phyloP scores from a whole-genome alignment of 64 coral and sea anemone species.

The Actinia tenebrosa region DNA sequence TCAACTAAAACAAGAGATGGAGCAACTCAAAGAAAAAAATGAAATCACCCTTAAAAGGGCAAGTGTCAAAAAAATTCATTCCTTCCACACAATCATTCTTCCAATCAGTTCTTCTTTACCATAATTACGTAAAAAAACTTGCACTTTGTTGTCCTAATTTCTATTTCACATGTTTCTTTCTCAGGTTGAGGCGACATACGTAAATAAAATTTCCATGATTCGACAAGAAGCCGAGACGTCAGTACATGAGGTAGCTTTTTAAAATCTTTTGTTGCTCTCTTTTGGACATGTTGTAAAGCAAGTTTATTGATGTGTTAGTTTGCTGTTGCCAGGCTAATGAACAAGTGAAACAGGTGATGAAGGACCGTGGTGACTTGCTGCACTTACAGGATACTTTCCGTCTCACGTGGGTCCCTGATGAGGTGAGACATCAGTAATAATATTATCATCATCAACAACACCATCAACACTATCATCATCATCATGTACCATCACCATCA shows the following conservation, averaged over 20 bases:
- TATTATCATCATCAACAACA: neutral
- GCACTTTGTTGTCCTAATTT: neutral
- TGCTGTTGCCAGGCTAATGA: conserved; percentile 52
- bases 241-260: conserved; percentile 63
- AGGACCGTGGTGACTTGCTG: conserved; percentile 69
- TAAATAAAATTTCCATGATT: conserved; percentile 82
- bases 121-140: neutral
- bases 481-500: neutral
- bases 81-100: neutral
- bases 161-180: neutral
- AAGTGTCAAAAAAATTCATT: neutral
- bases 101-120: too few relatives aligned
- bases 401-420: conserved; percentile 95
- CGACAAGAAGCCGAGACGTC: conserved; percentile 82
- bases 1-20: conserved; percentile 46
- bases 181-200: conserved; percentile 91
- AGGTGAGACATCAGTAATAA: conserved; percentile 29
- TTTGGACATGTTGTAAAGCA: too few relatives aligned
- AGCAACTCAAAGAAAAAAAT: conserved; percentile 44
- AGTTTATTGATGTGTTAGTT: neutral
- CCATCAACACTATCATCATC: neutral
- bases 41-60: conserved; percentile 54
- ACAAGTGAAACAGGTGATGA: conserved; percentile 59
- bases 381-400: conserved; percentile 77
- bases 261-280: neutral